Conservation (phyloP, 2,113 vertebrate species). For the Oryzias curvinotus region DNA sequence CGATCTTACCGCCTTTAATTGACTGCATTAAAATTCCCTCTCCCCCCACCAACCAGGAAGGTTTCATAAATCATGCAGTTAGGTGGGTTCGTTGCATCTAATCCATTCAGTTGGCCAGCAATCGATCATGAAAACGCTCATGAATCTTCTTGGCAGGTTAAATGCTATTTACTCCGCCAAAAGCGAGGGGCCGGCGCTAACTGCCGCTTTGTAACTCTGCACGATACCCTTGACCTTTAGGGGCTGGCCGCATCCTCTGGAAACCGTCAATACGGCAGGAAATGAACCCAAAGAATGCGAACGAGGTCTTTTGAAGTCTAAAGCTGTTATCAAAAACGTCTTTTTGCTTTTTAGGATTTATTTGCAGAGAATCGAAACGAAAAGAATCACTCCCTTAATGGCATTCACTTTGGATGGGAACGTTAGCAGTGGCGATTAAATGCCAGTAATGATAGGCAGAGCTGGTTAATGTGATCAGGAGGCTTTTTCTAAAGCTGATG, state of each 20-base stretch:
- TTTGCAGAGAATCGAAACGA: neutral
- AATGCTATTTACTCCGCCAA: constrained; percentile 76
- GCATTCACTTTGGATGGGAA: constrained; percentile 68
- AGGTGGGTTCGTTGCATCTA: constrained; percentile 64
- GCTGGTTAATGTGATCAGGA: constrained; percentile 60
- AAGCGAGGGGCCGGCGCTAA: constrained; percentile 64
- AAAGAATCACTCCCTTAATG: constrained; percentile 51
- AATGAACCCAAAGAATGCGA: constrained; percentile 46
- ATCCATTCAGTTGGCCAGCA: constrained; percentile 66
- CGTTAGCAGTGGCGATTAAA: constrained; percentile 48
- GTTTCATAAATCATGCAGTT: constrained; percentile 73
- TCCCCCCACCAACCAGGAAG: constrained; percentile 49
- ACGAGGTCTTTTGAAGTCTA: constrained; percentile 14
- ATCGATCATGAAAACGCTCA: constrained; percentile 75
- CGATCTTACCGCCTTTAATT: constrained; percentile 78
- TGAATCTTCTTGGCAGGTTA: constrained; percentile 76
- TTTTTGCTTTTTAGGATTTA: constrained; percentile 50
- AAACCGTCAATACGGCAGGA: constrained; percentile 57
- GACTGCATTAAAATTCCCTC: constrained; percentile 74
- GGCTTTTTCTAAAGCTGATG: constrained; percentile 48
- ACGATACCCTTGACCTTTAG: constrained; percentile 69
- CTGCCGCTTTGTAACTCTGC: constrained; percentile 62
- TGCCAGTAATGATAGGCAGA: constrained; percentile 61
- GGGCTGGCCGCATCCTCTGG: constrained; percentile 45
- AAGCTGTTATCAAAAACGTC: constrained; percentile 3